phyloP scores from a whole-genome alignment of 2,888 invertebrate genomes.

The Escarpia spicata region DNA sequence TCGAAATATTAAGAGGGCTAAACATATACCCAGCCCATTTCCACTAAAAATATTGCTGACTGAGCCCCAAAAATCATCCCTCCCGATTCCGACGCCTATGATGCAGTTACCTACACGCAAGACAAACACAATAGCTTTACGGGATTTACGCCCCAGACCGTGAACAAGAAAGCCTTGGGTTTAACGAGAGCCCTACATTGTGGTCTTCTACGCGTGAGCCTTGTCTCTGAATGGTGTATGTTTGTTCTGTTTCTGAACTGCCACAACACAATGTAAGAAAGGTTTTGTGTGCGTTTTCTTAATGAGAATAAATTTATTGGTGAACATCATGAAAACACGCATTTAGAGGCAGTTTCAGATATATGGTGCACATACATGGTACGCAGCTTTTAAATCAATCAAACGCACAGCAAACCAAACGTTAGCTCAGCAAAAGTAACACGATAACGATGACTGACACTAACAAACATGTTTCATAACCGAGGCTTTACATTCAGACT shows the following conservation, averaged over 20 bases:
- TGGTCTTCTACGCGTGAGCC: background rate
- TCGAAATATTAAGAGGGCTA: too few species aligned
- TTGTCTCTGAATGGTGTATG: background rate
- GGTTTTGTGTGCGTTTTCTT: background rate
- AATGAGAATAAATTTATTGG: slow-evolving; percentile 1
- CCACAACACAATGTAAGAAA: background rate
- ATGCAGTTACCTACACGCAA: background rate
- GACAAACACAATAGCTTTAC: background rate
- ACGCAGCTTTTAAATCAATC: background rate
- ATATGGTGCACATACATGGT: background rate
- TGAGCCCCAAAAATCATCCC: too few species aligned
- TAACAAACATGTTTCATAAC: background rate
- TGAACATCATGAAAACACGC: background rate
- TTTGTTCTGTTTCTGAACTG: too few species aligned
- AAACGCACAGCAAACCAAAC: background rate
- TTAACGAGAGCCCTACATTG: background rate
- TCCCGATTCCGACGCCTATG: too few species aligned
- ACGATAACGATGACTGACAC: background rate
- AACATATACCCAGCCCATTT: too few species aligned
- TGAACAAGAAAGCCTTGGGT: background rate
- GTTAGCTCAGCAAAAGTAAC: background rate
- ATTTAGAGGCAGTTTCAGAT: background rate
- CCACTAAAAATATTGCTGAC: too few species aligned
- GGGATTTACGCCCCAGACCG: background rate
- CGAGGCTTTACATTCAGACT: slow-evolving; percentile 16